Conservation (phyloP, 2,797 vertebrate genomes). For the Allobates femoralis region DNA sequence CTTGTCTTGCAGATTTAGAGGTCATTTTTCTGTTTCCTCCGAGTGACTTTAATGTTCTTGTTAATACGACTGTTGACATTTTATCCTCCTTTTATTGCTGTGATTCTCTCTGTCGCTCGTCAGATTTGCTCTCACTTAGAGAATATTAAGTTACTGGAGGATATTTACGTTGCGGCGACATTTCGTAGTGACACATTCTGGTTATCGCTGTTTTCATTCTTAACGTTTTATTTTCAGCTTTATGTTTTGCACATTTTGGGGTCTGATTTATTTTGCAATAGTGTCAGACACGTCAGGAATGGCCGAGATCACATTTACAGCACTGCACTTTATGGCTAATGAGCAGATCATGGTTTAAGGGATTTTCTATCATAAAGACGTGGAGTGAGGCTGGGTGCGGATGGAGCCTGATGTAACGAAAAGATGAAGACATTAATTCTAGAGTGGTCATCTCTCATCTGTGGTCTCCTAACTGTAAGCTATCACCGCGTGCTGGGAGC, state of each 20-base stretch:
- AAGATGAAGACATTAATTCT: too few relatives aligned
- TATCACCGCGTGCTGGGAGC: too few relatives aligned
- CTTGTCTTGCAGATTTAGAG: not conserved
- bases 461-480: too few relatives aligned
- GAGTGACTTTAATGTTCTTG: slow-evolving; percentile 18
- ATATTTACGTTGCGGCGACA: not conserved
- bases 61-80: slow-evolving; percentile 29
- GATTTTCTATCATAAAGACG: not conserved
- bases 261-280: not conserved
- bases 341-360: too few relatives aligned
- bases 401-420: too few relatives aligned
- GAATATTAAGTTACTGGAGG: slow-evolving; percentile 13
- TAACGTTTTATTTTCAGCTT: too few relatives aligned
- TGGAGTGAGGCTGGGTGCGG: too few relatives aligned
- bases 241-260: not conserved
- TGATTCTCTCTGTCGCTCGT: not conserved
- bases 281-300: not conserved
- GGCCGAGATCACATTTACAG: not conserved
- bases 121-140: not conserved
- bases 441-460: too few relatives aligned
- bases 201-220: too few relatives aligned
- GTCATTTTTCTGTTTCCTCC: slow-evolving; percentile 3
- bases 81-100: slow-evolving; percentile 22
- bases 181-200: not conserved
- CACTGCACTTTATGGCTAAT: not conserved